A percentile compares a stretch with the other conserved stretches of the same genome.
These are phyloP conservation scores for Trogon surrucura DNA, from an alignment of 2,113 vertebrate genomes.

Conservation along the genomic window DNA sequence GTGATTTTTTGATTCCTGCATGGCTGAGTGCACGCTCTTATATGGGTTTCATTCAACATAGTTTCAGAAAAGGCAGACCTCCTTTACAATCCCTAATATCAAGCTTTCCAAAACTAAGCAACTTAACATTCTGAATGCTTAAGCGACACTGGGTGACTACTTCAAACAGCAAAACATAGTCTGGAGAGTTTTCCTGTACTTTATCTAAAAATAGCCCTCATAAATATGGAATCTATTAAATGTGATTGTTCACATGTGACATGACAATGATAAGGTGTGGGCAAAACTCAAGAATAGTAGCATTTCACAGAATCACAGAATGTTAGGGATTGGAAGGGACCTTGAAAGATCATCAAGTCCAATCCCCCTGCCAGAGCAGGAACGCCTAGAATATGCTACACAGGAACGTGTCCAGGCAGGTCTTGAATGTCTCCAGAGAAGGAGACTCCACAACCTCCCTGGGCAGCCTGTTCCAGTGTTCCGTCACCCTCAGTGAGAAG, in stretches of 20 bases:
- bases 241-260: background rate
- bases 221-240: background rate
- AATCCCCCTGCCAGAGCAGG: too few species aligned
- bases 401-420: too few species aligned
- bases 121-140: background rate
- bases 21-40: background rate
- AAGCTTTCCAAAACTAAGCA: background rate
- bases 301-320: too few species aligned
- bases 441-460: too few species aligned
- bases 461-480: too few species aligned
- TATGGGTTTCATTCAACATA: background rate
- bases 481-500: too few species aligned
- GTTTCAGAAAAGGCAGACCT: background rate
- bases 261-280: background rate
- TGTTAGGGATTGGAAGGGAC: too few species aligned
- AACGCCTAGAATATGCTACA: too few species aligned
- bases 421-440: too few species aligned
- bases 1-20: background rate
- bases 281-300: conserved; percentile 2
- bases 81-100: background rate
- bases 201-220: conserved; percentile 7
- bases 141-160: background rate
- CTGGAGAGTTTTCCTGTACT: background rate
- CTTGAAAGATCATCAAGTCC: too few species aligned
- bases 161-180: background rate